phyloP scores from a whole-genome alignment of 1,140 invertebrate species.

The Diabrotica virgifera region DNA sequence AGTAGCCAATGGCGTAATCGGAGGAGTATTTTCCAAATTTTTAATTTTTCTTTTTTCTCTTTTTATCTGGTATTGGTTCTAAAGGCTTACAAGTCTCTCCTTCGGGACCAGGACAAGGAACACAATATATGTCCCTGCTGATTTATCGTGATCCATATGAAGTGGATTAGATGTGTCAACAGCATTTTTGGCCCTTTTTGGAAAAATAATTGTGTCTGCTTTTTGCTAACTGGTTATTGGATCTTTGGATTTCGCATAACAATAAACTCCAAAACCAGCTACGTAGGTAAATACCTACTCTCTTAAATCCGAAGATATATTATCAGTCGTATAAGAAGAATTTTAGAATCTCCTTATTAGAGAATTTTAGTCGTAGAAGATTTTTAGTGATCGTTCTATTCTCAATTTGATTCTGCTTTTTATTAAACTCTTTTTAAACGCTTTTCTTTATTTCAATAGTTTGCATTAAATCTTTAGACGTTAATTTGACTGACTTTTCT shows the following conservation, averaged over 20 bases:
- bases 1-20: conserved; percentile 24
- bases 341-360: too few relatives aligned
- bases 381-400: too few relatives aligned
- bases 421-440: too few relatives aligned
- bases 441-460: too few relatives aligned
- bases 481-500: too few relatives aligned
- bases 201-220: conserved; percentile 39
- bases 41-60: conserved; percentile 20
- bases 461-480: too few relatives aligned
- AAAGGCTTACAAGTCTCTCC: conserved; percentile 22
- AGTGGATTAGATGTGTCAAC: conserved; percentile 21
- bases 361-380: too few relatives aligned
- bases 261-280: conserved; percentile 48
- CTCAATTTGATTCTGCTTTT: too few relatives aligned
- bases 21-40: conserved; percentile 25
- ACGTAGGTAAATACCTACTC: conserved; percentile 48
- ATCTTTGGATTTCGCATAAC: conserved; percentile 47
- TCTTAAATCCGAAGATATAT: conserved; percentile 40
- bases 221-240: conserved; percentile 43
- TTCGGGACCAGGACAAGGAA: conserved; percentile 21
- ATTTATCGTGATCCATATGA: conserved; percentile 1
- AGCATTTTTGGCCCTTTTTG: conserved; percentile 34
- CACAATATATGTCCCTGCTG: conserved; percentile 13
- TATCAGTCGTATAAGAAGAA: conserved; percentile 40
- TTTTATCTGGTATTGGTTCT: conserved; percentile 15